Evolutionary conservation across 2,888 invertebrate species (phyloP), one percentile per base, ranked within the genome.

Genomic region (Cataglyphis cursor): DNA sequence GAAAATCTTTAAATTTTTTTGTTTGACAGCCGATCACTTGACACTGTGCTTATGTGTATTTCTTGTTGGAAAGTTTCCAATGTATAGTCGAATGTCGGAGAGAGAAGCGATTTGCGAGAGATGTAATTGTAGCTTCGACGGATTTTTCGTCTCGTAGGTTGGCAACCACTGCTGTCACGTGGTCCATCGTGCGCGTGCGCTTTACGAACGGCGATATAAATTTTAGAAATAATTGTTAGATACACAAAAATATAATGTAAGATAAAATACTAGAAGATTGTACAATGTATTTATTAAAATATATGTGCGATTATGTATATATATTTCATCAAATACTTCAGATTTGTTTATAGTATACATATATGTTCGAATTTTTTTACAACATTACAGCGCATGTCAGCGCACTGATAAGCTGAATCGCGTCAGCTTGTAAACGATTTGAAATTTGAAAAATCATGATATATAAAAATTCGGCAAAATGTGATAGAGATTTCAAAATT

Each of bases 381-480:
- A 10, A 28, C 31, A 31, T 18, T 31, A 44, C 28, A 18, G 41
- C 73, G 73, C 73, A 44, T 74, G 61, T 61, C 61, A 44, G 61
- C 9, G 44, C 61, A 74, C 10, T 31, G 62, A 62, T 21, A 62
- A 62, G 28, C n/a, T 10, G 31, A 44, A 48, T 48, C 15, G n/a
- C 15, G 10, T 61, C n/a, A 12, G n/a, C 0, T n/a, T 51, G 8
- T 8, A 44, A 44, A 59, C 28, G 10, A 74, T 74, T 74, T 62
- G 21, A 74, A 73, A 57, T 73, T 61, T 12, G 15, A 44, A 73
- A 73, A 61, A 15, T n/a, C 4, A 21, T 4, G 31, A n/a, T 70
- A 12, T 35, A 21, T 35, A 10, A 72, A 15, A 35, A 35, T 35
- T 31, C 4, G 8, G 1, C 31, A 31, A 31, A 48, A n/a, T 21